Evolutionary conservation across 2,113 vertebrate genomes (phyloP).

Genomic region (Periophthalmus modestus): DNA sequence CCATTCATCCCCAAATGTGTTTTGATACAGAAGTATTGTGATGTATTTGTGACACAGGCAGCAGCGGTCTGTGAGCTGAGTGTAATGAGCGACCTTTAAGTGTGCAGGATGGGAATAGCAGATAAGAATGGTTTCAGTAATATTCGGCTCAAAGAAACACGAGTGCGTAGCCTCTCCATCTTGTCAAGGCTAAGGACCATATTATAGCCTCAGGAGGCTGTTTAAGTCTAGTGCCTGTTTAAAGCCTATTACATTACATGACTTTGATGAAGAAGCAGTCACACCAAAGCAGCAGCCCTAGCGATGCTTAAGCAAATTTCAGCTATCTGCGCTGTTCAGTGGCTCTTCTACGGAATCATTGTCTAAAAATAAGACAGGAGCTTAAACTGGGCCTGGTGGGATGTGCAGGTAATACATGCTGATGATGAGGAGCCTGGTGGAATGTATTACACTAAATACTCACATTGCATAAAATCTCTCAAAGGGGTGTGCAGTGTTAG

Average conservation of each 20-base stretch:
- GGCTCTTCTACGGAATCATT: slow-evolving; percentile 43
- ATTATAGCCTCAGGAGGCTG: slow-evolving; percentile 59
- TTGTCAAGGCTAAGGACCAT: slow-evolving; percentile 59
- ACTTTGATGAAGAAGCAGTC: slow-evolving; percentile 62
- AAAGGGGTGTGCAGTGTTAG: slow-evolving; percentile 11
- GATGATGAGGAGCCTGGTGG: slow-evolving; percentile 46
- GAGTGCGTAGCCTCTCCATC: slow-evolving; percentile 48
- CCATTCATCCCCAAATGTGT: slow-evolving; percentile 3
- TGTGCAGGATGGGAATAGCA: slow-evolving; percentile 1
- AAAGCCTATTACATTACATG: slow-evolving; percentile 53
- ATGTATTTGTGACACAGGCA: slow-evolving; percentile 3
- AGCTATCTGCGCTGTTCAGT: slow-evolving; percentile 35
- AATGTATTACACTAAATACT: slow-evolving; percentile 20
- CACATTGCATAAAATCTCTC: slow-evolving; percentile 17
- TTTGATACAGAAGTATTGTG: neutral
- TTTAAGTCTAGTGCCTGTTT: slow-evolving; percentile 54
- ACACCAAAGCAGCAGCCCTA: slow-evolving; percentile 27
- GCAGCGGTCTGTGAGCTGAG: slow-evolving; percentile 5
- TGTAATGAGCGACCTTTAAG: slow-evolving; percentile 7
- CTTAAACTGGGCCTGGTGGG: slow-evolving; percentile 51
- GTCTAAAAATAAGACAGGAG: slow-evolving; percentile 48
- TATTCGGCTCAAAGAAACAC: slow-evolving; percentile 42
- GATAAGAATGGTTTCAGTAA: slow-evolving; percentile 34
- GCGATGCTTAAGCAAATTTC: slow-evolving; percentile 52
- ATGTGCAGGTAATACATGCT: slow-evolving; percentile 50